These are phyloP conservation scores for Pao palembangensis DNA, from an alignment of 2,113 vertebrate genomes.

Conservation along the genomic window DNA sequence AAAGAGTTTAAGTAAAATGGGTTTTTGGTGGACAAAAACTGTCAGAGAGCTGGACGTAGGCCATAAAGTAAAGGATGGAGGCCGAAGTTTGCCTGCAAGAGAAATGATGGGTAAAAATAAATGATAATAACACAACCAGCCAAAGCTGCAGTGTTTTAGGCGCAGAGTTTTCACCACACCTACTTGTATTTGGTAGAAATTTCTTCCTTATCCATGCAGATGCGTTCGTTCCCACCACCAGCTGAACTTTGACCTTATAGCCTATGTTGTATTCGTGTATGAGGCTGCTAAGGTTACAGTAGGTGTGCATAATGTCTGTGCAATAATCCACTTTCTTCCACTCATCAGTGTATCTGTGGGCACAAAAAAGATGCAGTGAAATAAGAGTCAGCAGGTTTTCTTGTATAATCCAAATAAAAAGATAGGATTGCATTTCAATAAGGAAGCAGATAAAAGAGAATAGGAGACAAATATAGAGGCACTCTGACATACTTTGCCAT, in stretches of 20 bases:
- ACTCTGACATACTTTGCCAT: conserved; percentile 53
- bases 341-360: background rate
- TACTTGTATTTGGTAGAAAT: conserved; percentile 46
- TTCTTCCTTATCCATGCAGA: background rate
- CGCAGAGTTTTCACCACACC: conserved; percentile 4
- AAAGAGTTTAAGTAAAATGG: conserved; percentile 51
- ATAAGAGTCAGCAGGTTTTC: background rate
- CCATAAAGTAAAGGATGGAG: conserved; percentile 64
- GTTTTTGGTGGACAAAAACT: conserved; percentile 56
- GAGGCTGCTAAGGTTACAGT: conserved; percentile 47
- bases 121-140: background rate
- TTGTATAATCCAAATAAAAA: background rate
- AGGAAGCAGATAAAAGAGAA: background rate
- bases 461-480: background rate
- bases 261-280: background rate
- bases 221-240: background rate
- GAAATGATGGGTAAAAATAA: background rate
- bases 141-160: background rate
- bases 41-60: conserved; percentile 53
- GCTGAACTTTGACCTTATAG: conserved; percentile 59
- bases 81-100: conserved; percentile 49
- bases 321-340: conserved; percentile 46
- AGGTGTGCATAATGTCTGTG: background rate
- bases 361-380: background rate
- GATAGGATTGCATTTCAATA: background rate